Evolutionary conservation across 2,113 vertebrate species (phyloP).

Genomic region (Chelonoidis abingdonii): DNA sequence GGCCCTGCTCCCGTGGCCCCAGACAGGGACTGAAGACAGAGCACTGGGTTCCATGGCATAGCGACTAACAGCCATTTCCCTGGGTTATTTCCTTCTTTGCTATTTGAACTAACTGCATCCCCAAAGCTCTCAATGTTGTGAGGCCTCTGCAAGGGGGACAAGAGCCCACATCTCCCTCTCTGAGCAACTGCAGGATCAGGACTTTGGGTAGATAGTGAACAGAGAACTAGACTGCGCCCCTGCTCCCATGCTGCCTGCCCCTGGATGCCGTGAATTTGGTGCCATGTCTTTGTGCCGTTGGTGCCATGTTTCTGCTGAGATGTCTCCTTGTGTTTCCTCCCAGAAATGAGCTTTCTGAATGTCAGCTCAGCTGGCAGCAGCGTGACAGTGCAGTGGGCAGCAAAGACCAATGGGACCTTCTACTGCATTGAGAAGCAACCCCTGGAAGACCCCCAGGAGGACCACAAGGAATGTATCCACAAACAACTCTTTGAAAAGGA

Average conservation of each 20-base stretch:
- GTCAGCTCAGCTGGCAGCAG: rapidly evolving
- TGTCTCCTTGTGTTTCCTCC: rapidly evolving
- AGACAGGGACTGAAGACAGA: neutral
- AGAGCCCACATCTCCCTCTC: neutral
- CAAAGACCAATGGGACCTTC: rapidly evolving
- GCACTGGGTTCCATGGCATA: neutral
- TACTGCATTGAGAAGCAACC: slow-evolving; percentile 71
- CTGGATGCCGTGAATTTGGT: neutral
- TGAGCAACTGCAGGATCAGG: neutral
- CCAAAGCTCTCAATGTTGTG: neutral
- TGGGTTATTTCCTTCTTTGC: neutral
- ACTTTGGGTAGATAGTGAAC: too few relatives aligned
- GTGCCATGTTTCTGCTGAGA: neutral
- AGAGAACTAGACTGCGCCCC: neutral
- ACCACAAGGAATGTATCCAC: rapidly evolving
- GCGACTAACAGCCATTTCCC: neutral
- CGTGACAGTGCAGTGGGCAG: neutral
- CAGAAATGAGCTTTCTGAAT: slow-evolving; percentile 28
- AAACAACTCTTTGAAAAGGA: neutral
- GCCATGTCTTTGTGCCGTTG: neutral
- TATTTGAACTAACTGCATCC: neutral
- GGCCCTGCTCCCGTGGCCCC: neutral
- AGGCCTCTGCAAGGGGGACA: neutral
- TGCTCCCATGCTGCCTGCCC: too few relatives aligned
- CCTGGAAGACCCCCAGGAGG: rapidly evolving